phyloP scores from a whole-genome alignment of 64 coral and sea anemone genomes.

The Exaiptasia diaphana region DNA sequence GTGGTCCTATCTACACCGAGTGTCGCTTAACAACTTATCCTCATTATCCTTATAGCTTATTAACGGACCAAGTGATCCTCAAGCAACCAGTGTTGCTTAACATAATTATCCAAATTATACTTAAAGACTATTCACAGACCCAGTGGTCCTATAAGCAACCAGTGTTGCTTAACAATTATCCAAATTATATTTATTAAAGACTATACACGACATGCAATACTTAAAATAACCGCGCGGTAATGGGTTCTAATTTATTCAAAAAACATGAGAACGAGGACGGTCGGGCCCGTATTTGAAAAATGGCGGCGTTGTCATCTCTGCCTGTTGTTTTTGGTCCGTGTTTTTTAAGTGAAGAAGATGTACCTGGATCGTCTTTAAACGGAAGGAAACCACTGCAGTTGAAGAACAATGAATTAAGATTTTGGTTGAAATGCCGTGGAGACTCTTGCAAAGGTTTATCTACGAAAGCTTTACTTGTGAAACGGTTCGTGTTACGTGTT shows the following conservation, averaged over 20 bases:
- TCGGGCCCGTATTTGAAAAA: not conserved
- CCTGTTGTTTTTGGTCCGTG: not conserved
- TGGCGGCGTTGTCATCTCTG: not conserved
- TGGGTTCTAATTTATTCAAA: not conserved
- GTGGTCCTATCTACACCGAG: too few relatives aligned
- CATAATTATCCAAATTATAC: too few relatives aligned
- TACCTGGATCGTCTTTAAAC: not conserved
- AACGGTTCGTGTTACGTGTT: too few relatives aligned
- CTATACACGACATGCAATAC: not conserved
- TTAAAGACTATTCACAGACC: too few relatives aligned
- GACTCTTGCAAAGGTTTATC: constrained; percentile 21
- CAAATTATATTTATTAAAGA: too few relatives aligned
- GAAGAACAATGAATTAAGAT: not conserved
- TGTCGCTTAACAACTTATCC: too few relatives aligned
- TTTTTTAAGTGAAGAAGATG: not conserved
- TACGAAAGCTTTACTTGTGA: constrained; percentile 35
- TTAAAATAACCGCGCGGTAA: not conserved
- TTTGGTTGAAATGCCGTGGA: constrained; percentile 25
- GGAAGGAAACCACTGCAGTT: not conserved
- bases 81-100: too few relatives aligned
- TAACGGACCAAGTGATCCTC: too few relatives aligned
- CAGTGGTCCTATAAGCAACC: too few relatives aligned
- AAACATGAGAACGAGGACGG: not conserved
- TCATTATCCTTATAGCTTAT: too few relatives aligned
- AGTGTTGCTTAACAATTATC: too few relatives aligned